Conservation (phyloP, 2,797 vertebrate species). For the Nasua narica region DNA sequence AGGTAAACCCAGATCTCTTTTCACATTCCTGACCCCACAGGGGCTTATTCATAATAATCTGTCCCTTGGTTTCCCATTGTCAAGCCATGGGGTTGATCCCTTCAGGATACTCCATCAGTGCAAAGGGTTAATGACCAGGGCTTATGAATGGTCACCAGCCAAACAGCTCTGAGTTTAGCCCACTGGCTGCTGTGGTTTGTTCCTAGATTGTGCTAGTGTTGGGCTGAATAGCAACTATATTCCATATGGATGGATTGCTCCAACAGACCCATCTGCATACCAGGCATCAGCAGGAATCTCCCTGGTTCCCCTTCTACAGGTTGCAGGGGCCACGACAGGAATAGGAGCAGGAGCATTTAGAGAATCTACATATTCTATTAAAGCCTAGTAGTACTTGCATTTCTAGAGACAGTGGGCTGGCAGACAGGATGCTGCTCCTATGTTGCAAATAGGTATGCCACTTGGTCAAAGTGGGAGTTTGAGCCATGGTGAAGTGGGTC, state of each 20-base stretch:
- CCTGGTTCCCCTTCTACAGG: not conserved
- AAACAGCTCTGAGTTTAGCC: not conserved
- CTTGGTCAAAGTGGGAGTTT: not conserved
- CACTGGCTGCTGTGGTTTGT: not conserved
- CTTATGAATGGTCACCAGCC: not conserved
- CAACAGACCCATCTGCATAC: not conserved
- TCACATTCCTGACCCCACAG: not conserved
- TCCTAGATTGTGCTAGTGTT: not conserved
- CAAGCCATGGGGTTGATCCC: not conserved
- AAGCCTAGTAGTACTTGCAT: too few relatives aligned
- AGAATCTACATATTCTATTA: not conserved
- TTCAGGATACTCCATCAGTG: not conserved
- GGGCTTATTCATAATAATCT: not conserved
- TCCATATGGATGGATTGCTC: not conserved
- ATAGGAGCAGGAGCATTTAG: too few relatives aligned
- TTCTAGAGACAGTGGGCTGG: not conserved
- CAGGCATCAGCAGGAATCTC: not conserved
- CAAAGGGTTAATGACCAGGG: not conserved
- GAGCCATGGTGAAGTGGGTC: not conserved
- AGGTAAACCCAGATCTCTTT: not conserved
- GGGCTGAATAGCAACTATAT: not conserved
- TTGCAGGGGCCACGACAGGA: not conserved
- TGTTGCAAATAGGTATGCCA: fast-evolving
- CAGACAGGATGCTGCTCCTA: too few relatives aligned
- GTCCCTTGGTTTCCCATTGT: not conserved